Base-by-base conservation (phyloP, 2,888 invertebrate genomes). In the Scotopteryx bipunctaria region DNA sequence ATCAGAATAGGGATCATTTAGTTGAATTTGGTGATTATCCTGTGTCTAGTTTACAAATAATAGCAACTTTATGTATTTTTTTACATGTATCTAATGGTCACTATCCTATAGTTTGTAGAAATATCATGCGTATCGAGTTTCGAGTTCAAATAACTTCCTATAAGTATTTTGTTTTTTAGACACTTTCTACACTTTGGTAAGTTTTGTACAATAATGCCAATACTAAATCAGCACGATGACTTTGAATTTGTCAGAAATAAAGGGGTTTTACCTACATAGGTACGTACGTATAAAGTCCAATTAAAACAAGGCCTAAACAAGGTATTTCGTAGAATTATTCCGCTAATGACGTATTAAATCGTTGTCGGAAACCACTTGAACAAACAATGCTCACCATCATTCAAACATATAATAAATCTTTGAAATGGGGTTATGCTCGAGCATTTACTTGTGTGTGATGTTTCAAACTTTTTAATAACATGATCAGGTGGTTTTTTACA, bases 171-270 rank as follows among this genome's bases (percentile, higher is more conserved):
- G 25, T 38, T 15, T 27, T n/a, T 38, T 27, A 38, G 38, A 38
- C 38, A 38, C 25, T 15, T 62, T 35, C 69, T 73, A 83, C 83
- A 83, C 76, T 62, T 78, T 79, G 78, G 17, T 29, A 27, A 16
- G 40, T 29, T 17, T 17, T 16, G 27, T 17, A 40, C 27, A 40
- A 40, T 11, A 29, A 15, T 38, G 23, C n/a, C n/a, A n/a, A n/a
- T n/a, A n/a, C n/a, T n/a, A n/a, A n/a, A n/a, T n/a, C n/a, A n/a
- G n/a, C n/a, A n/a, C n/a, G n/a, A n/a, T n/a, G n/a, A n/a, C n/a
- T n/a, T n/a, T n/a, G n/a, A n/a, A n/a, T 29, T 40, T 29, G 16
- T 6, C 25, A 27, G 19, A 40, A 42, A 16, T 19, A 32, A 9
- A 14, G 33, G 38, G 32, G 23, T 11, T 3, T 27, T 27, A 11